Evolutionary conservation across 2,113 vertebrate genomes (phyloP), one percentile per base, ranked within the genome.

Genomic region (Zosterops hypoxanthus): DNA sequence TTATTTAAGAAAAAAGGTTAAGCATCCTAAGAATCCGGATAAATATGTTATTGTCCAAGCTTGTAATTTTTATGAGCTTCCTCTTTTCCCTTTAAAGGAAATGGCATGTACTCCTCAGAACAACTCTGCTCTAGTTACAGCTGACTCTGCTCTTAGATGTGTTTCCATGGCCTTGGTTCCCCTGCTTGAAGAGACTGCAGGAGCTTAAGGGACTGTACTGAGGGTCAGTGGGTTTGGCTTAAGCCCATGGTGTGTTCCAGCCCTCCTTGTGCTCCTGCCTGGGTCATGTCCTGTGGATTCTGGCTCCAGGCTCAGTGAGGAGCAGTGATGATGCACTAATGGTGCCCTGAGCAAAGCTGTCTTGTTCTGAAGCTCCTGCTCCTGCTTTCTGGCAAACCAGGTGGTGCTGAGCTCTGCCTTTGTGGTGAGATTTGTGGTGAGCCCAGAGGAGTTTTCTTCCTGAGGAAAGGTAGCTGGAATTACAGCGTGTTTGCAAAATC

Each of bases 181-280:
- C 21, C 29, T 25, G 11, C 39, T 61, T 0, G 0, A 61, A 52
- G 39, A 52, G 50, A 29, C 47, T 59, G 53, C 0, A 7, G 57
- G 49, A 52, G 44, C 25, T 57, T 12, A 25, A 50, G 34, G 47
- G 52, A 4, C 21, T 55, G 34, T 29, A 5, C 18, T 25, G 22
- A 19, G 29, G 47, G 57, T 53, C 26, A 42, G 55, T 59, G 14
- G 15, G 34, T 42, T 34, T 72, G 42, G 5, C 39, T 56, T 7
- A 16, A 49, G 36, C 13, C n/a, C 2, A 4, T 20, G 36, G 8
- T 76, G 20, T 57, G 28, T 23, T 17, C 57, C 70, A 60, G 44
- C 57, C 36, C 79, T 85, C 20, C 23, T 26, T 47, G 44, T 42
- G 42, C 17, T 42, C 42, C 31, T 73, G 53, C 44, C n/a, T 57